A percentile compares a stretch with the other conserved stretches of the same genome.
Evolutionary conservation across 2,113 vertebrate species (phyloP).

Genomic region (Orthonyx spaldingii): DNA sequence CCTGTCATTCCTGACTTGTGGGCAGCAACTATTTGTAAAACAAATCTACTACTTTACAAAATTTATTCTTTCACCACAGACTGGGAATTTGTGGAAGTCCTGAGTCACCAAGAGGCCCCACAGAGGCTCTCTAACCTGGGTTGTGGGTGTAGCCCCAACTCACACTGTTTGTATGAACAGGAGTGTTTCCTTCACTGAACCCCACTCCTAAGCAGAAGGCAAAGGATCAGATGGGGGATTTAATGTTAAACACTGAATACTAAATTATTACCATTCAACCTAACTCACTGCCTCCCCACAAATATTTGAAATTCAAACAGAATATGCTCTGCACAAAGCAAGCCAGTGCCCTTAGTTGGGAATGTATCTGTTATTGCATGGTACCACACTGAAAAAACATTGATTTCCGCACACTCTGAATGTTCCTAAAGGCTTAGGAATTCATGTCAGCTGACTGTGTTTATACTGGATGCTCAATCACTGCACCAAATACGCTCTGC

Average conservation of each 20-base stretch:
- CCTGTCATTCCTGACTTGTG: background rate
- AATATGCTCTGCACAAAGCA: background rate
- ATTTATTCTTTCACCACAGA: background rate
- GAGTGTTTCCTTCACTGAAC: background rate
- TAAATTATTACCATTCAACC: background rate
- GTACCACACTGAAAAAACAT: background rate
- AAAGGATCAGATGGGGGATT: background rate
- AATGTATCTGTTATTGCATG: background rate
- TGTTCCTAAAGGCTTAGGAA: background rate
- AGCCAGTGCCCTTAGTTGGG: background rate
- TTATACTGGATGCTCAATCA: background rate
- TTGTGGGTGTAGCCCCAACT: background rate
- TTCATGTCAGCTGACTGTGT: background rate
- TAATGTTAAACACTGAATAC: background rate
- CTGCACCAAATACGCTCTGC: background rate
- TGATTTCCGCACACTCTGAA: background rate
- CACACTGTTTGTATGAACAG: fast-evolving
- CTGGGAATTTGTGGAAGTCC: background rate
- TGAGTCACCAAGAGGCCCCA: background rate
- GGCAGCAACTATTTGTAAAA: background rate
- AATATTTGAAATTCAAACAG: background rate
- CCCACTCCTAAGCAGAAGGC: background rate
- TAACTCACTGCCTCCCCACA: background rate
- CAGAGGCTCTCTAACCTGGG: background rate
- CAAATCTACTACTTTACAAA: background rate